Evolutionary conservation across 2,888 invertebrate species (phyloP), one percentile per base, ranked within the genome.

Genomic region (Zygaena filipendulae): DNA sequence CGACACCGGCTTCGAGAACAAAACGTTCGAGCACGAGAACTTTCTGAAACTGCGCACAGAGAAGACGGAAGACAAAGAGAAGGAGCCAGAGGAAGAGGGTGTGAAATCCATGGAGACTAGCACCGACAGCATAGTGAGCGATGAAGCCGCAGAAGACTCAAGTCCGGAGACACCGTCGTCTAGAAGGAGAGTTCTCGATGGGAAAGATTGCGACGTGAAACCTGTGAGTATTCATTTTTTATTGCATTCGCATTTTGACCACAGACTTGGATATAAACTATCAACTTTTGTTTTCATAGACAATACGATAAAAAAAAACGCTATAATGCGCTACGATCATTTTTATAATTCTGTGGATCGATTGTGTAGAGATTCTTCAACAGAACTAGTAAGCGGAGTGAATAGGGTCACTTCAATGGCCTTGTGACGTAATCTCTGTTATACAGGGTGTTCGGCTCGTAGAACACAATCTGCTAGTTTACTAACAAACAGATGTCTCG

Each of bases 1-100:
- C 23, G 70, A 71, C 32, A 71, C 82, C 30, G 80, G 79, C 11
- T 80, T 77, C 43, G 74, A 81, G 34, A 72, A 79, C 27, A 72
- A 75, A 40, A 74, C 79, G 0, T 69, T 80, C 41, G 74, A 80
- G 43, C 74, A 79, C 47, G 69, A 81, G 44, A 72, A 81, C 49
- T 71, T 61, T 42, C 47, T 80, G 29, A 64, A 77, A 51, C 72
- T 71, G 33, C 63, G 77, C 14, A 68, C 63, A 1, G 80, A 79
- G 29, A 75, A 69, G 29, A 55, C 49, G 16, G 71, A 68, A n/a
- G 46, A 45, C 9, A 61, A 62, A 2, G 58, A 58, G 9, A 52
- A 58, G 34, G 55, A 53, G 2, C 45, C 42, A 30, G 40, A 47
- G 13, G 59, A 61, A 19, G 63, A 77, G 28, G 70, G 58, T 20